A percentile compares a stretch with the other conserved stretches of the same genome.
Evolutionary conservation across 2,797 vertebrate species (phyloP).

Genomic region (Orientallactaga sibirica): DNA sequence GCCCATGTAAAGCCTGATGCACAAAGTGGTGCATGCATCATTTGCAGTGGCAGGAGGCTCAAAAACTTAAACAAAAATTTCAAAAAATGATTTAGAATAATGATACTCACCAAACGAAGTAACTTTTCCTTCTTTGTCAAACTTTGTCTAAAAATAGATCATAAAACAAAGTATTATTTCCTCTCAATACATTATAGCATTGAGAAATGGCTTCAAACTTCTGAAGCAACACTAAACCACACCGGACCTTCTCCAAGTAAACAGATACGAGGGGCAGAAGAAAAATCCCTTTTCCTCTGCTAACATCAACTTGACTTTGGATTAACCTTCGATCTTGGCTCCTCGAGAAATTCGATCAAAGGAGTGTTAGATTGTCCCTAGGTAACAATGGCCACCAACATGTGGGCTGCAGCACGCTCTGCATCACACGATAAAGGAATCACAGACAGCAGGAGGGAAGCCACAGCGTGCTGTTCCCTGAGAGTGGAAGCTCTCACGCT

Average conservation of each 20-base stretch:
- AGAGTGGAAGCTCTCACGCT: not conserved
- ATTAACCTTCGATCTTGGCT: not conserved
- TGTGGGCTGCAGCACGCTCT: not conserved
- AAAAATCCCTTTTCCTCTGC: not conserved
- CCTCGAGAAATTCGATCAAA: not conserved
- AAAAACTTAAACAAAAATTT: no score
- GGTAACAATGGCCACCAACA: not conserved
- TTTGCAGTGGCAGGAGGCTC: no score
- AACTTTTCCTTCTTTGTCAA: slow-evolving; percentile 94
- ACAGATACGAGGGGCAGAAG: not conserved
- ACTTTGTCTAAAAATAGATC: slow-evolving; percentile 92
- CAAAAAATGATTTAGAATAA: not conserved
- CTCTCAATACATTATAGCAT: not conserved
- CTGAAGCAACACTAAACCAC: not conserved
- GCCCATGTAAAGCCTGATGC: no score
- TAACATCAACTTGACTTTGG: not conserved
- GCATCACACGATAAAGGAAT: not conserved
- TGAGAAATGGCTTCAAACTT: not conserved
- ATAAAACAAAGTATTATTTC: slow-evolving; percentile 52
- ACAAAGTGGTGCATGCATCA: no score
- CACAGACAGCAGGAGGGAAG: not conserved
- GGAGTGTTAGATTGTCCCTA: not conserved
- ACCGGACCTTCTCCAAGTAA: not conserved
- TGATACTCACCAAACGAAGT: slow-evolving; percentile 94
- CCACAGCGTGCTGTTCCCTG: not conserved